A percentile compares a stretch with the other conserved stretches of the same genome.
phyloP scores from a whole-genome alignment of 2,797 vertebrate species.

The Trematocara caparti region DNA sequence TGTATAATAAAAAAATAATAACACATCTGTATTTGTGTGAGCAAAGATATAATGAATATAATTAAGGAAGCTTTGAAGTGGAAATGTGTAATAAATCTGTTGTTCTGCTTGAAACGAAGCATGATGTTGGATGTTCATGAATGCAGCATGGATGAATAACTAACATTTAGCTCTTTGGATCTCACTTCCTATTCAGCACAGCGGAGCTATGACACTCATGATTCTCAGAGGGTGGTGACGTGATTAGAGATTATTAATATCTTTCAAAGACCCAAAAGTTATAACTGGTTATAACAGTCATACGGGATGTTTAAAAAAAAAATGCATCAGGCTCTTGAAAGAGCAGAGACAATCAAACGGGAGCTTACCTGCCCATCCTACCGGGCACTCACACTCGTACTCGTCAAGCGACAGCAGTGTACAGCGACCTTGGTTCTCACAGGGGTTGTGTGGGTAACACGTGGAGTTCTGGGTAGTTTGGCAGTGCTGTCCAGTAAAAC shows the following conservation, averaged over 20 bases:
- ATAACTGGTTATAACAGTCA: background rate
- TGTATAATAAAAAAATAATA: background rate
- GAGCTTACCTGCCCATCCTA: conserved; percentile 86
- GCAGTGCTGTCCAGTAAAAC: conserved; percentile 83
- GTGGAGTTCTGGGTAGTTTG: conserved; percentile 83
- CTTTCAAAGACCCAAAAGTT: background rate
- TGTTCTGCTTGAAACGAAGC: background rate
- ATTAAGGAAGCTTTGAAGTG: background rate
- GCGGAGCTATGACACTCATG: background rate
- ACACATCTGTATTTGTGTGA: background rate
- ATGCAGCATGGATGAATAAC: background rate
- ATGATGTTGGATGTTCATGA: background rate
- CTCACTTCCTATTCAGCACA: background rate
- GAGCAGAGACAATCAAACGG: background rate
- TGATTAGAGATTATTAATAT: background rate
- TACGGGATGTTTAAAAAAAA: background rate
- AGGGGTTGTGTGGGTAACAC: conserved; percentile 85
- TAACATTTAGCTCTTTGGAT: background rate
- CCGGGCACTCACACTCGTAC: conserved; percentile 81
- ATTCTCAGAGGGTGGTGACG: background rate
- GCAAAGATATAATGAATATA: background rate
- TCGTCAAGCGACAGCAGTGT: conserved; percentile 77
- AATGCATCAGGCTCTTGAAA: background rate
- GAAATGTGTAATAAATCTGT: background rate
- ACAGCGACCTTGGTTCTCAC: conserved; percentile 83